phyloP scores from a whole-genome alignment of 2,888 invertebrate genomes.

The Sphaeridia pumilis region DNA sequence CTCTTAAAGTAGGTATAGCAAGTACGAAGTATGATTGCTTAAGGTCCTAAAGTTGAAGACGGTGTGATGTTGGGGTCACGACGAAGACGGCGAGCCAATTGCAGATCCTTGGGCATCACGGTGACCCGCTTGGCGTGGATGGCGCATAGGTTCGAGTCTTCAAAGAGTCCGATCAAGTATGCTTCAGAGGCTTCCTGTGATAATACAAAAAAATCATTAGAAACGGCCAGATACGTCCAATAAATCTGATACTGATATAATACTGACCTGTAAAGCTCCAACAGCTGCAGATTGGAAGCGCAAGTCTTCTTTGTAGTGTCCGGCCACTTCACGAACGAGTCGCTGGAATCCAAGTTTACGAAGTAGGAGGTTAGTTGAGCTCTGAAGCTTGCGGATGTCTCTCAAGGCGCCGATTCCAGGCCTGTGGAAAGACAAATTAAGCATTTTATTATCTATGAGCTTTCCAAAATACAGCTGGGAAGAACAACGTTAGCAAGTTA shows the following conservation, averaged over 20 bases:
- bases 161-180: conserved; percentile 2
- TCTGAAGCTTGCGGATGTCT: conserved; percentile 6
- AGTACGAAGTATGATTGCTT: too few species aligned
- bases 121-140: conserved; percentile 15
- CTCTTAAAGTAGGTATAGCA: too few species aligned
- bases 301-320: neutral
- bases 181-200: conserved; percentile 8
- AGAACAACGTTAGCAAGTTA: too few species aligned
- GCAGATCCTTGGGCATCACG: conserved; percentile 11
- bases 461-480: too few species aligned
- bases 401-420: conserved; percentile 1
- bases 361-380: conserved; percentile 5
- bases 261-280: conserved; percentile 10
- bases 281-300: conserved; percentile 12
- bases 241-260: neutral
- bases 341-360: conserved; percentile 9
- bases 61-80: too few species aligned
- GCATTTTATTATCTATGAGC: too few species aligned
- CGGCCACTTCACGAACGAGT: conserved; percentile 6
- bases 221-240: neutral
- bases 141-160: conserved; percentile 11
- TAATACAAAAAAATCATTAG: neutral
- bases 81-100: conserved; percentile 8
- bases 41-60: too few species aligned
- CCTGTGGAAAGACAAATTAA: too few species aligned